These are phyloP conservation scores for Helogale parvula DNA, from an alignment of 2,113 vertebrate genomes.

Conservation along the genomic window DNA sequence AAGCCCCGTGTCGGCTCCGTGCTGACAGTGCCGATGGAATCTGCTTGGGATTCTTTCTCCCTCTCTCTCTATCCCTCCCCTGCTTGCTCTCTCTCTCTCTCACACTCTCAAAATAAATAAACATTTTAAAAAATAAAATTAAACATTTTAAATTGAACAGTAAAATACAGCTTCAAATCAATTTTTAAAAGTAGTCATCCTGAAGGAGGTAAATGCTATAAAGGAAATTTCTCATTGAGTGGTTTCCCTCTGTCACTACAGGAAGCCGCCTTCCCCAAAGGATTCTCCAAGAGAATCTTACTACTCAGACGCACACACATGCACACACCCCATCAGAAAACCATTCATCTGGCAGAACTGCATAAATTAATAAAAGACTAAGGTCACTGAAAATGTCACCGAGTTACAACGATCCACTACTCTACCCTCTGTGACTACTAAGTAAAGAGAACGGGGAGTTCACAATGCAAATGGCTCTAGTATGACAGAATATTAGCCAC, in stretches of 20 bases:
- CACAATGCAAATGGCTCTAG: not conserved
- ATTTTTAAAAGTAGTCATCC: not conserved
- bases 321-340: conserved; percentile 1
- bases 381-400: conserved; percentile 43
- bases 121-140: not conserved
- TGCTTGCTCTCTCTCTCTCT: too few species aligned
- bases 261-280: not conserved
- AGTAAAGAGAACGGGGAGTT: not conserved
- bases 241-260: not conserved
- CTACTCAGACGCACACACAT: not conserved
- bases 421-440: not conserved
- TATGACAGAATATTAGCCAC: not conserved
- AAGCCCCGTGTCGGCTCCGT: too few species aligned
- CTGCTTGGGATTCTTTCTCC: too few species aligned
- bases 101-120: too few species aligned
- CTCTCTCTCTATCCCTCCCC: too few species aligned
- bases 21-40: too few species aligned
- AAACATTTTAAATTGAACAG: not conserved
- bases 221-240: not conserved
- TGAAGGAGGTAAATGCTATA: not conserved
- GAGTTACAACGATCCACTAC: not conserved
- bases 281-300: conserved; percentile 31
- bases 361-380: conserved; percentile 57
- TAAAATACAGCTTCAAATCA: not conserved
- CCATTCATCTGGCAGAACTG: not conserved